Conservation (phyloP, 2,888 invertebrate genomes). For the Nineta flava region DNA sequence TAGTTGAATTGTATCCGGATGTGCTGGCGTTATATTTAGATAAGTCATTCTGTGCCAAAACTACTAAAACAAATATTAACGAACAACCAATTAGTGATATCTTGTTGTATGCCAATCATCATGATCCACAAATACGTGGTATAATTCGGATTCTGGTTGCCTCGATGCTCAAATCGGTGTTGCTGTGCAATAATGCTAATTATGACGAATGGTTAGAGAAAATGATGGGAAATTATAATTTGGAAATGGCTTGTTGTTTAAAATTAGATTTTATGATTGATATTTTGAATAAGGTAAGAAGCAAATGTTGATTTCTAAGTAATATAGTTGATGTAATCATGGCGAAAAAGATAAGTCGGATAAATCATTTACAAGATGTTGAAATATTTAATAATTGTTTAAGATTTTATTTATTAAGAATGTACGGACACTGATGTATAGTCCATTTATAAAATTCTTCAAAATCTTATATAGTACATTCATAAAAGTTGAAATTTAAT, state of each 20-base stretch:
- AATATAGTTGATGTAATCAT: too few species aligned
- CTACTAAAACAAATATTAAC: conserved; percentile 14
- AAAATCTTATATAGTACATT: too few species aligned
- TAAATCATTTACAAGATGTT: too few species aligned
- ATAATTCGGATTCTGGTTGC: conserved; percentile 50
- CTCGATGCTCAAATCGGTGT: conserved; percentile 43
- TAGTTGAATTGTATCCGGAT: conserved; percentile 57
- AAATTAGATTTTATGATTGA: conserved; percentile 33
- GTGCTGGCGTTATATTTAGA: conserved; percentile 49
- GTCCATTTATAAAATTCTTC: too few species aligned
- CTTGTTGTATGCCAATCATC: conserved; percentile 50
- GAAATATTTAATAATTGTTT: too few species aligned
- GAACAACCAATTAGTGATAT: conserved; percentile 53
- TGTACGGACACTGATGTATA: too few species aligned
- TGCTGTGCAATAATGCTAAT: conserved; percentile 37
- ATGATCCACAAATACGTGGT: conserved; percentile 71
- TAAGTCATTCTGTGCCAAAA: conserved; percentile 29
- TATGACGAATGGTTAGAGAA: conserved; percentile 34
- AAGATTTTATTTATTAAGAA: too few species aligned
- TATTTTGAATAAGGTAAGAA: conserved; percentile 36
- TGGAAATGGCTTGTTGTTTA: conserved; percentile 26
- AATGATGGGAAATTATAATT: conserved; percentile 25
- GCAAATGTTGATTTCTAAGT: too few species aligned
- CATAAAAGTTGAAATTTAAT: too few species aligned
- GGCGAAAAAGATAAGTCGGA: too few species aligned